Evolutionary conservation across 2,113 vertebrate genomes (phyloP).

Genomic region (Onychorhynchus coronatus): DNA sequence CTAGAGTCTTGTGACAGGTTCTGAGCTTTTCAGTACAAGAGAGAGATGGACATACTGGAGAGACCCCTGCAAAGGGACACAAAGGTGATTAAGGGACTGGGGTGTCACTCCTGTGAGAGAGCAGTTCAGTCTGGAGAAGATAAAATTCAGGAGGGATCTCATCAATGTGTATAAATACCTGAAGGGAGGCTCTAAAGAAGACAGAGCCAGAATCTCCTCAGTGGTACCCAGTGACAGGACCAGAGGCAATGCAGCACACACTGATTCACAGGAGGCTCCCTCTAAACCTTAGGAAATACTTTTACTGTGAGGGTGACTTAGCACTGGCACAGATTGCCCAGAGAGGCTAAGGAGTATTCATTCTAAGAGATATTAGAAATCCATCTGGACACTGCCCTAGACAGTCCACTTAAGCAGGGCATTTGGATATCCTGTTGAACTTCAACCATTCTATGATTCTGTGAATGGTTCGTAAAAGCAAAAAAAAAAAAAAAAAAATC

Average conservation of each 20-base stretch:
- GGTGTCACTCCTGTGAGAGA: neutral
- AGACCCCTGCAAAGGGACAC: neutral
- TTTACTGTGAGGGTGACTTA: neutral
- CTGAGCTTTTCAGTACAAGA: neutral
- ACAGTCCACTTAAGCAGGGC: rapidly evolving
- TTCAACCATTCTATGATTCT: neutral
- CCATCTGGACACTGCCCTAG: too few species aligned
- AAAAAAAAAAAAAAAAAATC: neutral
- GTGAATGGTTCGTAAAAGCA: neutral
- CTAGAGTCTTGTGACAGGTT: neutral
- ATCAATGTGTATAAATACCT: neutral
- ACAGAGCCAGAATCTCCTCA: rapidly evolving
- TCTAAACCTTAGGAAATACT: neutral
- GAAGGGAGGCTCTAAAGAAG: neutral
- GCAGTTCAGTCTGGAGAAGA: neutral
- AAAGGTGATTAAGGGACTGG: neutral
- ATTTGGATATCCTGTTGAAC: neutral
- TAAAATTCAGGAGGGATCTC: neutral
- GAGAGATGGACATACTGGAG: neutral
- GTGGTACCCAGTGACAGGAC: neutral
- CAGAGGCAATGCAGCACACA: neutral
- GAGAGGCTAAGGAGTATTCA: neutral
- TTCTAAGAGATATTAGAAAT: neutral
- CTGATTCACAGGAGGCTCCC: neutral
- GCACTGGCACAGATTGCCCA: neutral